Conservation (phyloP, 2,888 invertebrate species). For the Halictus quadricinctus region DNA sequence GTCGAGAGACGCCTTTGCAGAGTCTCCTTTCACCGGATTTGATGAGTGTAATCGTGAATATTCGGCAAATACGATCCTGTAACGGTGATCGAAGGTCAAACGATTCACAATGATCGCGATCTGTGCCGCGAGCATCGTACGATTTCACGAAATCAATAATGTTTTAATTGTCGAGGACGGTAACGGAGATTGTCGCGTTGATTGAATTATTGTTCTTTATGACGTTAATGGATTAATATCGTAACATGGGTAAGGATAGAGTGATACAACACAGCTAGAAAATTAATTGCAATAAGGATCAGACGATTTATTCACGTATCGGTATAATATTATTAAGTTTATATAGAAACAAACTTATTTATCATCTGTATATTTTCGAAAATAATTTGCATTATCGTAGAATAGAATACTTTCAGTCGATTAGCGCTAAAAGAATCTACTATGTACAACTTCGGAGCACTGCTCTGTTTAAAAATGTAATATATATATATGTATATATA, state of each 20-base stretch:
- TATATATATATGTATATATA: background rate
- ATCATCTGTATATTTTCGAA: constrained; percentile 45
- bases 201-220: background rate
- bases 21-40: constrained; percentile 48
- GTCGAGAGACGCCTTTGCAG: constrained; percentile 22
- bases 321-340: constrained; percentile 42
- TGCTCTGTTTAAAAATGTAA: constrained; percentile 31
- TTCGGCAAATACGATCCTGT: constrained; percentile 52
- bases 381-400: constrained; percentile 45
- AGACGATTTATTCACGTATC: constrained; percentile 40
- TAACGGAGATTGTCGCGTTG: too few species aligned
- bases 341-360: constrained; percentile 42
- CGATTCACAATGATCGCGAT: constrained; percentile 49
- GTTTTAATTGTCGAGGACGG: background rate
- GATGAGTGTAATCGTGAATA: constrained; percentile 48
- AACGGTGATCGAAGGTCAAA: constrained; percentile 60
- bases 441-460: constrained; percentile 2
- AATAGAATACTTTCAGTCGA: constrained; percentile 39
- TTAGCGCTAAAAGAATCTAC: constrained; percentile 11
- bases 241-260: background rate
- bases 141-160: background rate
- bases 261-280: background rate
- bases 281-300: background rate
- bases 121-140: constrained; percentile 15
- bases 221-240: background rate